These are phyloP conservation scores for Panagrolaimus sp. DNA, from an alignment of 1,140 invertebrate species.

Conservation along the genomic window DNA sequence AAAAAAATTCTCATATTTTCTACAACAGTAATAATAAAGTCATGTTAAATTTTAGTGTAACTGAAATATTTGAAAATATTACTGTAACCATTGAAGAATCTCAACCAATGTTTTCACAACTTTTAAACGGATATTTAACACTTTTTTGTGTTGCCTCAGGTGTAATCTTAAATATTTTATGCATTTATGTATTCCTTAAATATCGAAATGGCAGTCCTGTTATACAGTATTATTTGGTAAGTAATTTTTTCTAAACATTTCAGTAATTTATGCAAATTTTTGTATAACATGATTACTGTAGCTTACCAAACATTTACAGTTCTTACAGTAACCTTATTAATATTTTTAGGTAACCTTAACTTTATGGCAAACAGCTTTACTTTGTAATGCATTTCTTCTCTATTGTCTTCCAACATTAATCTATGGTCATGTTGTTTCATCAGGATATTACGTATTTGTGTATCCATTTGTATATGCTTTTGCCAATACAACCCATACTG, in stretches of 20 bases:
- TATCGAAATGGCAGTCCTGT: slow-evolving; percentile 45
- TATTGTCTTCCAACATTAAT: slow-evolving; percentile 56
- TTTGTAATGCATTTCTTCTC: slow-evolving; percentile 53
- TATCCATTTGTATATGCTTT: slow-evolving; percentile 54
- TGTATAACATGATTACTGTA: neutral
- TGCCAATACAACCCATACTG: slow-evolving; percentile 56
- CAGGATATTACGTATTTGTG: slow-evolving; percentile 43
- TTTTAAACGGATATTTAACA: slow-evolving; percentile 55
- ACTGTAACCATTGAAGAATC: neutral
- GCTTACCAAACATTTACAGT: neutral
- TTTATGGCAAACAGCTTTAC: slow-evolving; percentile 52
- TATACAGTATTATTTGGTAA: slow-evolving; percentile 56
- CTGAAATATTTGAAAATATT: too few relatives aligned
- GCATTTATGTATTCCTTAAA: slow-evolving; percentile 49
- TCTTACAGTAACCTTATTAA: slow-evolving; percentile 17
- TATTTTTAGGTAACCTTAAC: slow-evolving; percentile 48
- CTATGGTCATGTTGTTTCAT: slow-evolving; percentile 43
- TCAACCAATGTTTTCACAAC: slow-evolving; percentile 45
- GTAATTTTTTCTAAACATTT: neutral
- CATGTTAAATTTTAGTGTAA: too few relatives aligned
- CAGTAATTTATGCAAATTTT: slow-evolving; percentile 20
- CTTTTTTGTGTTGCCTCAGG: slow-evolving; percentile 47
- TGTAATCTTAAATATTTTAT: slow-evolving; percentile 50
- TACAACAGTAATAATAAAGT: too few relatives aligned
- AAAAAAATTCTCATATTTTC: too few relatives aligned